Evolutionary conservation across 2,113 vertebrate species (phyloP).

Genomic region (Arenaria interpres): DNA sequence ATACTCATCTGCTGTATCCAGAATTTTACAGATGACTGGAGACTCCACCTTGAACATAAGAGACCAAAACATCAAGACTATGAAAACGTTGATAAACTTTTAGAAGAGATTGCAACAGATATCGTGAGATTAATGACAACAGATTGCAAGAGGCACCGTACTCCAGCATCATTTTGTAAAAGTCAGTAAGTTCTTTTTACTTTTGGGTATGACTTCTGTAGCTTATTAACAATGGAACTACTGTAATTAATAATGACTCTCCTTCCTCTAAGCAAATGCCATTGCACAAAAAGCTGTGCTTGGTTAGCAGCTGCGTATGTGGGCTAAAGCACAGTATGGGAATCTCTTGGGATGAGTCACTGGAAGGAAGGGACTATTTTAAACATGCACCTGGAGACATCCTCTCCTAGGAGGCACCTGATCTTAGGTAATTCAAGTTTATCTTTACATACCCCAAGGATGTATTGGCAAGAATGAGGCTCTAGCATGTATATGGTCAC

Average conservation of each 20-base stretch:
- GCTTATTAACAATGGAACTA: no score
- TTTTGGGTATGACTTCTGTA: neutral
- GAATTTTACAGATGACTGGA: slow-evolving; percentile 95
- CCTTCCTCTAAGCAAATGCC: neutral
- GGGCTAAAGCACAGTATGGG: neutral
- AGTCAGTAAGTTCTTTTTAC: neutral
- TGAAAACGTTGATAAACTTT: neutral
- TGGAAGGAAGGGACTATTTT: neutral
- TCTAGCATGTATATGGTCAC: slow-evolving; percentile 98
- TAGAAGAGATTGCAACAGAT: neutral
- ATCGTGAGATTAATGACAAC: neutral
- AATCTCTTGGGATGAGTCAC: neutral
- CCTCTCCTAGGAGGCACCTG: neutral
- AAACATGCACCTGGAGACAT: neutral
- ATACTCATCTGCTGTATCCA: slow-evolving; percentile 94
- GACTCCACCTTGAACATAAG: slow-evolving; percentile 87
- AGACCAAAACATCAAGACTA: neutral
- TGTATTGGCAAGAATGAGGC: slow-evolving; percentile 96
- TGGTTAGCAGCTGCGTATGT: fast-evolving
- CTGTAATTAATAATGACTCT: neutral
- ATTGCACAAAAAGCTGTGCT: neutral
- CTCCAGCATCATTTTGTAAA: neutral
- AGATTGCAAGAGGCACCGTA: neutral
- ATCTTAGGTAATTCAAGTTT: neutral
- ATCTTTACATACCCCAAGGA: slow-evolving; percentile 88